Evolutionary conservation across 2,888 invertebrate genomes (phyloP).

Genomic region (Sesamia inferens): DNA sequence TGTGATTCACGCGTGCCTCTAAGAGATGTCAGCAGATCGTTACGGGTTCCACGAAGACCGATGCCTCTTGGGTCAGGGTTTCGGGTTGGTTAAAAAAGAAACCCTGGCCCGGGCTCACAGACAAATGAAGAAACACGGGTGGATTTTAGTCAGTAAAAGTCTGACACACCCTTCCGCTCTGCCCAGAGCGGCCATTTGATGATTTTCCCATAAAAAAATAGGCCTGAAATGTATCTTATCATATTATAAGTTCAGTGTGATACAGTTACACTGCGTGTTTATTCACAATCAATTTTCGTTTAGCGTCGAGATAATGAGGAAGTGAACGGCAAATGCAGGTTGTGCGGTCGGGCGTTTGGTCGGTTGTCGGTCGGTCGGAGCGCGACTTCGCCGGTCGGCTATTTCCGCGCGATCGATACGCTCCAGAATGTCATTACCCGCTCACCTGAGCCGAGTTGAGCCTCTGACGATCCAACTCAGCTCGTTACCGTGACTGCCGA

Average conservation of each 20-base stretch:
- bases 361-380: slow-evolving; percentile 32
- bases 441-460: slow-evolving; percentile 68
- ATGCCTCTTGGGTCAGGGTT: too few relatives aligned
- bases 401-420: slow-evolving; percentile 77
- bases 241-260: neutral
- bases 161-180: too few relatives aligned
- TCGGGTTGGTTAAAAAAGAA: too few relatives aligned
- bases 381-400: slow-evolving; percentile 63
- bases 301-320: slow-evolving; percentile 50
- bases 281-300: slow-evolving; percentile 37
- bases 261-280: slow-evolving; percentile 17
- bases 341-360: slow-evolving; percentile 39
- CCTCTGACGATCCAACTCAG: slow-evolving; percentile 61
- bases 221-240: neutral
- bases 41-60: too few relatives aligned
- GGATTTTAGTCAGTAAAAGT: too few relatives aligned
- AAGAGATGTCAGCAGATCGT: too few relatives aligned
- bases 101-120: too few relatives aligned
- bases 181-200: too few relatives aligned
- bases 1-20: too few relatives aligned
- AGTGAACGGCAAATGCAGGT: slow-evolving; percentile 52
- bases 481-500: slow-evolving; percentile 55
- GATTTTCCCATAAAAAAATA: too few relatives aligned
- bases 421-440: slow-evolving; percentile 77
- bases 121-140: too few relatives aligned